phyloP scores from a whole-genome alignment of 2,113 vertebrate species.

The Theropithecus gelada region DNA sequence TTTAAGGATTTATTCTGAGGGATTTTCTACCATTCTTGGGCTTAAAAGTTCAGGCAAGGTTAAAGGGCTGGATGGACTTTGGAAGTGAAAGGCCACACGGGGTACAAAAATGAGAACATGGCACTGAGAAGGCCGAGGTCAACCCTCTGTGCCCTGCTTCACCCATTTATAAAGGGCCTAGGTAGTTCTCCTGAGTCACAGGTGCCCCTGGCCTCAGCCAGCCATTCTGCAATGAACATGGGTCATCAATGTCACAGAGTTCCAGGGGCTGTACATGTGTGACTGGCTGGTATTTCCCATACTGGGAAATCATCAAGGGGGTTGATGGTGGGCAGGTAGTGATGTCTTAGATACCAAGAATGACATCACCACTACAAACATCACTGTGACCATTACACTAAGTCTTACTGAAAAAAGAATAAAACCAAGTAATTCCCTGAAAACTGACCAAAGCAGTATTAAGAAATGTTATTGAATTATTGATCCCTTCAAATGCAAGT shows the following conservation, averaged over 20 bases:
- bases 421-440: constrained; percentile 3
- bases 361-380: neutral
- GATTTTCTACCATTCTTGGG: constrained; percentile 44
- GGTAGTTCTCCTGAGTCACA: neutral
- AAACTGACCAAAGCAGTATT: constrained; percentile 6
- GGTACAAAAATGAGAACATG: neutral
- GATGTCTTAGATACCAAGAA: neutral
- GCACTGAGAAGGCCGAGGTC: neutral
- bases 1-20: constrained; percentile 50
- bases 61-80: constrained; percentile 27
- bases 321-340: neutral
- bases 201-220: neutral
- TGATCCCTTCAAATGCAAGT: neutral
- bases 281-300: neutral
- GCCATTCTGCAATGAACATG: neutral
- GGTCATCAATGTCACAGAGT: neutral
- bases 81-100: constrained; percentile 36
- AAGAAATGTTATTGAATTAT: neutral
- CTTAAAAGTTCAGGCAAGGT: constrained; percentile 58
- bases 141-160: neutral
- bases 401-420: neutral
- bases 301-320: neutral
- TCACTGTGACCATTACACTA: neutral
- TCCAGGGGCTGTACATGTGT: neutral
- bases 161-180: neutral